A percentile compares a stretch with the other conserved stretches of the same genome.
phyloP scores from a whole-genome alignment of 2,888 invertebrate genomes.

The Strigamia maritima region DNA sequence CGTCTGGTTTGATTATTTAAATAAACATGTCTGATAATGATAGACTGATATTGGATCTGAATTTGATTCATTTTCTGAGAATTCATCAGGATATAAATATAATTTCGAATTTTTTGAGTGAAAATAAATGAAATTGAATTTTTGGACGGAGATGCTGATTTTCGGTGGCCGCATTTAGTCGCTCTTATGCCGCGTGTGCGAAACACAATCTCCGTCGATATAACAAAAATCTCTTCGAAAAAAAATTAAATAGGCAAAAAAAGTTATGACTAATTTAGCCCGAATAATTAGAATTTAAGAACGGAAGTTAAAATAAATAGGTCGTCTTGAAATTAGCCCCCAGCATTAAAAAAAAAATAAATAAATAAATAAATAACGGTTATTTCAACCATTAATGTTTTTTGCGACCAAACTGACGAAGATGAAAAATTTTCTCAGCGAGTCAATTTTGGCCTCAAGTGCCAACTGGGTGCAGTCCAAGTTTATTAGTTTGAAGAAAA shows the following conservation, averaged over 20 bases:
- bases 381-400: constrained; percentile 7
- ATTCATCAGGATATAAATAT: too few relatives aligned
- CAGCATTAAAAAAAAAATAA: not conserved
- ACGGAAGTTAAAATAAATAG: not conserved
- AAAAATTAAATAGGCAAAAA: not conserved
- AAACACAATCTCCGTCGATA: too few relatives aligned
- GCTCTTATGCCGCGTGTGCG: too few relatives aligned
- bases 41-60: too few relatives aligned
- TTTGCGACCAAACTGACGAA: constrained; percentile 1
- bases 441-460: constrained; percentile 27
- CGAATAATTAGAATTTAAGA: not conserved
- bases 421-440: constrained; percentile 22
- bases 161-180: too few relatives aligned
- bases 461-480: constrained; percentile 27
- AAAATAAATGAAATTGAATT: too few relatives aligned
- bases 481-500: constrained; percentile 18
- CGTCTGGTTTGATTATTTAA: not conserved
- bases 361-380: not conserved
- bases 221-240: not conserved
- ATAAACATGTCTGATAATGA: not conserved
- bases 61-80: too few relatives aligned
- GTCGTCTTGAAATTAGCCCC: not conserved
- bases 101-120: too few relatives aligned
- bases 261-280: not conserved
- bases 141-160: too few relatives aligned